These are phyloP conservation scores for Orchestia grillus DNA, from an alignment of 1,140 invertebrate species.

Conservation along the genomic window DNA sequence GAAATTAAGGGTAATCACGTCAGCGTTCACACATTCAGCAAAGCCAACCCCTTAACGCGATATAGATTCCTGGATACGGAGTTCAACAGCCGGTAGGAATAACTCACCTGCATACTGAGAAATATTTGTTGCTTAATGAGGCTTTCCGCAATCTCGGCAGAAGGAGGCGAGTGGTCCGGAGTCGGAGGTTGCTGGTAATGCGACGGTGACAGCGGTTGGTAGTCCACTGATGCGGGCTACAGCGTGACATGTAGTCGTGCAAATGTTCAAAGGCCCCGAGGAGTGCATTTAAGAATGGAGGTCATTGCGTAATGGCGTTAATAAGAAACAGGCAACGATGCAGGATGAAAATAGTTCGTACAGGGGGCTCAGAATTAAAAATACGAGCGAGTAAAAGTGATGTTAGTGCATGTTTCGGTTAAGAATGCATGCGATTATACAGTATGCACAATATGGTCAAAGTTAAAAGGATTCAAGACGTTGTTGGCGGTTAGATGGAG, in stretches of 20 bases:
- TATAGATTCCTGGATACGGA: background rate
- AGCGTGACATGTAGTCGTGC: background rate
- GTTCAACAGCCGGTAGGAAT: background rate
- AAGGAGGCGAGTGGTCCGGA: constrained; percentile 93
- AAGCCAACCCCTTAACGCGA: background rate
- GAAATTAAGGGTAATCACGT: background rate
- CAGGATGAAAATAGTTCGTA: background rate
- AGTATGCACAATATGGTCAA: background rate
- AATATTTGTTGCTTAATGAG: constrained; percentile 91
- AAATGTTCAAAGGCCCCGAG: background rate
- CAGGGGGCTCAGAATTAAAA: background rate
- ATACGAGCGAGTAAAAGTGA: no score
- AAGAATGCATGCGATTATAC: background rate
- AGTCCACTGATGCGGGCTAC: constrained; percentile 58
- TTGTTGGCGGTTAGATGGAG: background rate
- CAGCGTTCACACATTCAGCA: background rate
- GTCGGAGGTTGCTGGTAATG: constrained; percentile 93
- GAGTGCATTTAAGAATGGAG: background rate
- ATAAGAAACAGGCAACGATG: background rate
- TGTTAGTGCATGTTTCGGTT: background rate
- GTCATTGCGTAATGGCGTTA: background rate
- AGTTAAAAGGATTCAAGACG: background rate
- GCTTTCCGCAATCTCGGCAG: constrained; percentile 88
- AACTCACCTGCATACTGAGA: constrained; percentile 69
- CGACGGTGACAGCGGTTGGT: constrained; percentile 81